These are phyloP conservation scores for Drosophila ogumai DNA, from an alignment of 1,140 invertebrate genomes.

Conservation along the genomic window DNA sequence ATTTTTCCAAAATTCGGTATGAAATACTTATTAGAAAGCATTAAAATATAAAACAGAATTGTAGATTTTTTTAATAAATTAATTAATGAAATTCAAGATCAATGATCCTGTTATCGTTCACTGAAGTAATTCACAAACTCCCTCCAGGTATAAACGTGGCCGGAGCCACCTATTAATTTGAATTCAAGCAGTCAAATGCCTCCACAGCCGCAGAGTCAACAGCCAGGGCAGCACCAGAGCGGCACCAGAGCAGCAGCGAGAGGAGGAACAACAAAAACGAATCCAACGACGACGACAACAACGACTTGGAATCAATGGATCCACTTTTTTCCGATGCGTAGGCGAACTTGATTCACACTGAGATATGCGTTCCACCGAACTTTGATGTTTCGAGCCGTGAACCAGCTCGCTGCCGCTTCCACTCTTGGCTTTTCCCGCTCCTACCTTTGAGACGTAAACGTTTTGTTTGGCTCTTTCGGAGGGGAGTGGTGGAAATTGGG, in stretches of 20 bases:
- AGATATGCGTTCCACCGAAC: slow-evolving; percentile 82
- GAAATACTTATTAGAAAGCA: neutral
- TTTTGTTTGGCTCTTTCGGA: slow-evolving; percentile 58
- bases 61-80: too few relatives aligned
- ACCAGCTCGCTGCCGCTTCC: slow-evolving; percentile 46
- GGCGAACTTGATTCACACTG: slow-evolving; percentile 80
- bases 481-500: neutral
- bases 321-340: slow-evolving; percentile 78
- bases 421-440: slow-evolving; percentile 30
- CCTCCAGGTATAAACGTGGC: slow-evolving; percentile 8
- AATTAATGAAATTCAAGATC: neutral
- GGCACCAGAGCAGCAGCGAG: slow-evolving; percentile 16
- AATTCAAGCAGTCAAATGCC: slow-evolving; percentile 81
- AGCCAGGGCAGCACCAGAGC: slow-evolving; percentile 25
- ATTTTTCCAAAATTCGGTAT: neutral
- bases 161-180: slow-evolving; percentile 75
- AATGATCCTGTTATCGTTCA: accelerated
- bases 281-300: slow-evolving; percentile 43
- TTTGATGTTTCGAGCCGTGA: slow-evolving; percentile 77
- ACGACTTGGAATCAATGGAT: slow-evolving; percentile 77
- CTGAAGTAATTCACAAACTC: neutral
- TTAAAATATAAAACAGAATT: too few relatives aligned
- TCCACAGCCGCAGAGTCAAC: slow-evolving; percentile 61
- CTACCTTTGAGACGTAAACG: slow-evolving; percentile 55
- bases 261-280: slow-evolving; percentile 20